Evolutionary conservation across 92 coral and sea anemone species (phyloP).

Genomic region (Zoanthus sansibaricus): DNA sequence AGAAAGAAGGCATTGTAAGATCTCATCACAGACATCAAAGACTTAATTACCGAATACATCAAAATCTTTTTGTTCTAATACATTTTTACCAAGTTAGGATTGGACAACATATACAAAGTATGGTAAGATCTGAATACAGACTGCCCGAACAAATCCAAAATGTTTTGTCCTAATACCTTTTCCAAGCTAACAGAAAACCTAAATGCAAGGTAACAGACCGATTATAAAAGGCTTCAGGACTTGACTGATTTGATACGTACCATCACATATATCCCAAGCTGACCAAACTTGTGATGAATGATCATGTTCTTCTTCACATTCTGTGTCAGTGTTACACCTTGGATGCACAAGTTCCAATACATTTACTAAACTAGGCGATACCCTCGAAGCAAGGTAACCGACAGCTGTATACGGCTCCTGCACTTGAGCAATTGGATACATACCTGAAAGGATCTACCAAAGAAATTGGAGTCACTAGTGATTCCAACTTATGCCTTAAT

Average conservation of each 20-base stretch:
- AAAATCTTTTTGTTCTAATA: background rate
- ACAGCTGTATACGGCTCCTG: constrained; percentile 96
- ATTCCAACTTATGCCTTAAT: too few relatives aligned
- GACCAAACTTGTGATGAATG: constrained; percentile 73
- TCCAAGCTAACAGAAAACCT: background rate
- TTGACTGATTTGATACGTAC: constrained; percentile 47
- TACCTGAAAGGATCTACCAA: constrained; percentile 90
- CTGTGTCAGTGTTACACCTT: constrained; percentile 59
- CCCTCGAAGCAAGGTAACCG: constrained; percentile 90
- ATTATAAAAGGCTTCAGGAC: too few relatives aligned
- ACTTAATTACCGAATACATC: constrained; percentile 76
- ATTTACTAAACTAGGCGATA: constrained; percentile 69
- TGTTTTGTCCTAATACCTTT: background rate
- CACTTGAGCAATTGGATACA: constrained; percentile 96
- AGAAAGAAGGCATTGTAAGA: too few relatives aligned
- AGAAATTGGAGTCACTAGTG: background rate
- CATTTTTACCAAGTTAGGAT: background rate
- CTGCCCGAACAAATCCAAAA: constrained; percentile 72
- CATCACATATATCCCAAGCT: constrained; percentile 97
- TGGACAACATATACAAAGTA: too few relatives aligned
- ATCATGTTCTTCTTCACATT: constrained; percentile 58
- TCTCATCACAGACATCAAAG: constrained; percentile 90
- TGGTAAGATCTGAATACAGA: constrained; percentile 68
- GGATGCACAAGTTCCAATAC: constrained; percentile 82
- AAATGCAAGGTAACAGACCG: too few relatives aligned